These are phyloP conservation scores for Montipora efflorescens DNA, from an alignment of 64 coral and sea anemone genomes.

Conservation along the genomic window DNA sequence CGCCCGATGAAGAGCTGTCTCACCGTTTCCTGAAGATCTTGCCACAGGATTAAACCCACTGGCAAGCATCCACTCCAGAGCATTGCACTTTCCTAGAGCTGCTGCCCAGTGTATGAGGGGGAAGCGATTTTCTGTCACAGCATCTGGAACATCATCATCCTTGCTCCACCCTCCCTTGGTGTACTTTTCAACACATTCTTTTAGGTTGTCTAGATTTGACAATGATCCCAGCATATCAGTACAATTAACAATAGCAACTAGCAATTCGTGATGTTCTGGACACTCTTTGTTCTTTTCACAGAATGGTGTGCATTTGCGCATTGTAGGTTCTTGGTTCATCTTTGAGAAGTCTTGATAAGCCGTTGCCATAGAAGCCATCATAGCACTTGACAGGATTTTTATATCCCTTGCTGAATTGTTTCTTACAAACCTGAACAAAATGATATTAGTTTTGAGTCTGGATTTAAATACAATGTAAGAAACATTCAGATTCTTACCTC, in stretches of 20 bases:
- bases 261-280: slow-evolving; percentile 94
- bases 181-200: slow-evolving; percentile 92
- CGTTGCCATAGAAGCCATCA: slow-evolving; percentile 36
- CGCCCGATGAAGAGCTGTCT: slow-evolving; percentile 85
- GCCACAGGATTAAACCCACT: slow-evolving; percentile 86
- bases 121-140: slow-evolving; percentile 82
- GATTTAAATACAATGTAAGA: no score
- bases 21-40: slow-evolving; percentile 82
- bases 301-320: slow-evolving; percentile 95
- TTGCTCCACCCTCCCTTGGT: slow-evolving; percentile 93
- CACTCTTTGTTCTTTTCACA: slow-evolving; percentile 95
- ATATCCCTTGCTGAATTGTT: no score
- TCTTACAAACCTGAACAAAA: no score
- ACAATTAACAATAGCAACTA: slow-evolving; percentile 94
- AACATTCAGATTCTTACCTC: no score
- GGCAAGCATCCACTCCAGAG: slow-evolving; percentile 94
- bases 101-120: slow-evolving; percentile 98
- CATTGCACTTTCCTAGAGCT: slow-evolving; percentile 91
- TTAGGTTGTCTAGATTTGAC: slow-evolving; percentile 91
- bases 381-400: background rate
- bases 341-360: slow-evolving; percentile 56
- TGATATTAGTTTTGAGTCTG: no score
- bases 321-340: slow-evolving; percentile 73
- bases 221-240: slow-evolving; percentile 91
- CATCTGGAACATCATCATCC: slow-evolving; percentile 96